Evolutionary conservation across 2,888 invertebrate species (phyloP).

Genomic region (Drosophila paramelanica): DNA sequence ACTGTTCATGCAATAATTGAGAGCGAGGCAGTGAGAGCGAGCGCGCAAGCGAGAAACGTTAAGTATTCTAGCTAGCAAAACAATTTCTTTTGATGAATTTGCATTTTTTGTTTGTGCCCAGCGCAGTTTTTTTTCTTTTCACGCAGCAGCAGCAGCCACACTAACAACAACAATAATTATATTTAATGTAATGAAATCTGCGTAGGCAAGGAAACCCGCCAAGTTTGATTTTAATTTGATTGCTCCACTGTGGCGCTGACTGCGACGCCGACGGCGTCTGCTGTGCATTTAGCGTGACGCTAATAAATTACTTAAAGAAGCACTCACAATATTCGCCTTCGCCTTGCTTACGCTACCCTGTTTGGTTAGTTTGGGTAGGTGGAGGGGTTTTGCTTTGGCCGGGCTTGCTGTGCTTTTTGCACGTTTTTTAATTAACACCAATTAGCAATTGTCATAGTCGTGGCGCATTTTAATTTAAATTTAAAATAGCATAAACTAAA

Average conservation of each 20-base stretch:
- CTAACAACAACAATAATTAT: conserved; percentile 25
- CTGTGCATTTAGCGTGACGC: conserved; percentile 66
- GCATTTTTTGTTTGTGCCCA: conserved; percentile 34
- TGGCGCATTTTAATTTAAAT: conserved; percentile 59
- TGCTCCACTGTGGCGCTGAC: conserved; percentile 40
- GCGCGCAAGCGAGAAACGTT: background rate
- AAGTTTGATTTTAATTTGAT: conserved; percentile 75
- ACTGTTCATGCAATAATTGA: conserved; percentile 26
- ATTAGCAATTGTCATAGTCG: conserved; percentile 53
- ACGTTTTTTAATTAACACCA: conserved; percentile 67
- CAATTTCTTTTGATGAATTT: conserved; percentile 47
- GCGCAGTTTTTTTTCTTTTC: conserved; percentile 16
- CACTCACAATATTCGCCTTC: conserved; percentile 32
- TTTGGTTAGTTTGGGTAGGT: background rate
- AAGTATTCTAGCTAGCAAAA: conserved; percentile 24
- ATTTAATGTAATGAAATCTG: conserved; percentile 71
- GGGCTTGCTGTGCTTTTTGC: conserved; percentile 7
- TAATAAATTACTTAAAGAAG: conserved; percentile 67
- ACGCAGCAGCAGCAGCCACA: conserved; percentile 10
- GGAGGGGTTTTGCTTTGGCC: background rate
- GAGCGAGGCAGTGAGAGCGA: conserved; percentile 1
- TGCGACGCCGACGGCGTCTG: conserved; percentile 41
- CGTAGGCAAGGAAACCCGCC: conserved; percentile 68
- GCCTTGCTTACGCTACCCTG: conserved; percentile 5
- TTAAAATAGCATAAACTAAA: conserved; percentile 1